These are phyloP conservation scores for Lepus townsendii DNA, from an alignment of 2,797 vertebrate species.

Conservation along the genomic window DNA sequence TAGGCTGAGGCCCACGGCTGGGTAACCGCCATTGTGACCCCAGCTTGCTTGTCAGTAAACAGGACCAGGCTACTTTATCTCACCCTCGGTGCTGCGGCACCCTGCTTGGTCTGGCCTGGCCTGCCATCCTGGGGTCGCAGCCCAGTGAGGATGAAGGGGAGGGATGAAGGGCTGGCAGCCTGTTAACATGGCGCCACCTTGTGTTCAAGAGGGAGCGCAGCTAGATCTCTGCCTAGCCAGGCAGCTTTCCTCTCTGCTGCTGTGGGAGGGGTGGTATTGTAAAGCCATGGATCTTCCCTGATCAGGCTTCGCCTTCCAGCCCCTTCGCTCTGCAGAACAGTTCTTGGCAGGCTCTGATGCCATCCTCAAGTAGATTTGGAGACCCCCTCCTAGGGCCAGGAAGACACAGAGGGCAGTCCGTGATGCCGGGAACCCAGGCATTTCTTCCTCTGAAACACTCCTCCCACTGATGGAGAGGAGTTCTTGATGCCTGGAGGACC, in stretches of 20 bases:
- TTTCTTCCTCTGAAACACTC: neutral
- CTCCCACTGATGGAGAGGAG: neutral
- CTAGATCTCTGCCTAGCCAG: neutral
- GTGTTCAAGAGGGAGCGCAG: slow-evolving; percentile 59
- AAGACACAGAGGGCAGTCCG: neutral
- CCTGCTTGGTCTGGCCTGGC: neutral
- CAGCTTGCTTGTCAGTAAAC: neutral
- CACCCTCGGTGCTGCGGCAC: neutral
- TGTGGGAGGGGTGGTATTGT: too few species aligned
- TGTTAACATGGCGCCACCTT: slow-evolving; percentile 78
- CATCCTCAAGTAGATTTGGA: neutral
- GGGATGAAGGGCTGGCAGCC: neutral
- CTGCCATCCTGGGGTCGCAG: neutral
- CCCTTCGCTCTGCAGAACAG: neutral
- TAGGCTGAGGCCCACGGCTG: neutral
- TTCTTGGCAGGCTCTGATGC: neutral
- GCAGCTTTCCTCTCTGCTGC: neutral
- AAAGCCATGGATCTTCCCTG: neutral
- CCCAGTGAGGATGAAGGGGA: neutral
- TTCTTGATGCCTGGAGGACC: neutral
- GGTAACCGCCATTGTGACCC: neutral
- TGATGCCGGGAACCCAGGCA: neutral
- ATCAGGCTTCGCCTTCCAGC: neutral
- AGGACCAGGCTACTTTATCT: neutral
- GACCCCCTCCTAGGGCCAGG: neutral